Conservation (phyloP, 2,797 vertebrate species). For the Hozukius guyotensis region DNA sequence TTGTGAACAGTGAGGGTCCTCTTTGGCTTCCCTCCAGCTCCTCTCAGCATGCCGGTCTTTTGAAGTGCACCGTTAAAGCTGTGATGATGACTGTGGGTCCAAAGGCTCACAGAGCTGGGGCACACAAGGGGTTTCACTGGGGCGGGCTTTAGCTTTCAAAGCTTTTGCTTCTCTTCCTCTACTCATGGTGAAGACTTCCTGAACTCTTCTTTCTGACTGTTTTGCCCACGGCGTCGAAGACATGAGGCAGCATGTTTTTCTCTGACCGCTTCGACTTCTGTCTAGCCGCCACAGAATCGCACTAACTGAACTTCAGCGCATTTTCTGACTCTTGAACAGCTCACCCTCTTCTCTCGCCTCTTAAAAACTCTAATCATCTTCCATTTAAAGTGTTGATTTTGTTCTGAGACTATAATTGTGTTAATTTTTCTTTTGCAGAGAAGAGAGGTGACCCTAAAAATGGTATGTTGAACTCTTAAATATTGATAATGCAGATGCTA, state of each 20-base stretch:
- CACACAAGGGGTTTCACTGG: background rate
- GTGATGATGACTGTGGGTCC: slow-evolving; percentile 9
- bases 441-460: slow-evolving; percentile 91
- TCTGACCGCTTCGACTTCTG: background rate
- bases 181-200: background rate
- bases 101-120: background rate
- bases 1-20: background rate
- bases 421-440: slow-evolving; percentile 86
- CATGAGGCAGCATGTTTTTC: background rate
- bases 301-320: slow-evolving; percentile 24
- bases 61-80: slow-evolving; percentile 33
- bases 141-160: background rate
- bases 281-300: background rate
- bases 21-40: slow-evolving; percentile 29
- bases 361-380: background rate
- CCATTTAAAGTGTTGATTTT: background rate
- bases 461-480: slow-evolving; percentile 82
- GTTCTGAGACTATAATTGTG: slow-evolving; percentile 61
- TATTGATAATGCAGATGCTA: slow-evolving; percentile 11
- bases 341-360: slow-evolving; percentile 9
- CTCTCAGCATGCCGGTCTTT: slow-evolving; percentile 36
- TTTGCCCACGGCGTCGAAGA: background rate
- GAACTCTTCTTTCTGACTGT: background rate
- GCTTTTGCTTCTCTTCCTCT: background rate
- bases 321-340: background rate